Percentiles rank a stretch among this genome's conserved stretches.
Evolutionary conservation across 2,888 invertebrate species (phyloP).

Genomic region (Amphipyra berbera): DNA sequence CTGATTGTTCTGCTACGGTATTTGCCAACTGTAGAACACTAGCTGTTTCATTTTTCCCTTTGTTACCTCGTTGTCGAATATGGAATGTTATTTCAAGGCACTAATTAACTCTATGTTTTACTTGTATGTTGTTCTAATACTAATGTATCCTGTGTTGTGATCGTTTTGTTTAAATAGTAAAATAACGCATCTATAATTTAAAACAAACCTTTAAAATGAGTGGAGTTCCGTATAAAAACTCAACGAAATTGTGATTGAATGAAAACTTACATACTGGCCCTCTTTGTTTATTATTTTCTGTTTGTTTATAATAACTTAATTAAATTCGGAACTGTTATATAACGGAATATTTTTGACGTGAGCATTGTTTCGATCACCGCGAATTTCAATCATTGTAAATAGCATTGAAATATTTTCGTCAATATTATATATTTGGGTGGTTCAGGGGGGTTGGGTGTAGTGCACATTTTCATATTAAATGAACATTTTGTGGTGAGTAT

Average conservation of each 20-base stretch:
- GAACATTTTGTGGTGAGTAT: slow-evolving; percentile 63
- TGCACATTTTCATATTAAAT: slow-evolving; percentile 61
- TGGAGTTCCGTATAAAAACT: neutral
- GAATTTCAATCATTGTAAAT: slow-evolving; percentile 42
- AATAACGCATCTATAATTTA: slow-evolving; percentile 7
- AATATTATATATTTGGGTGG: slow-evolving; percentile 40
- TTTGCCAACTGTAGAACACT: slow-evolving; percentile 55
- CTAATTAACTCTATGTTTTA: slow-evolving; percentile 56
- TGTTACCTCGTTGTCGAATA: slow-evolving; percentile 43
- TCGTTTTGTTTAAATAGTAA: slow-evolving; percentile 22
- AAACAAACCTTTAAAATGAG: slow-evolving; percentile 4
- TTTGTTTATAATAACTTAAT: slow-evolving; percentile 14
- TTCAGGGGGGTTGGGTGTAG: slow-evolving; percentile 9
- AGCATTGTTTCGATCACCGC: slow-evolving; percentile 19
- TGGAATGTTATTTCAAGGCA: slow-evolving; percentile 47
- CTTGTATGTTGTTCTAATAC: slow-evolving; percentile 44
- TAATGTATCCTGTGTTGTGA: slow-evolving; percentile 42
- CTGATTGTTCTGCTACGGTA: slow-evolving; percentile 57
- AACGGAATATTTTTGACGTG: slow-evolving; percentile 17
- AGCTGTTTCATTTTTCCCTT: slow-evolving; percentile 55
- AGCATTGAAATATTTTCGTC: slow-evolving; percentile 44
- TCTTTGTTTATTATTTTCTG: slow-evolving; percentile 19
- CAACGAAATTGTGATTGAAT: neutral
- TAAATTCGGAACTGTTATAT: slow-evolving; percentile 2
- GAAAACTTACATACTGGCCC: neutral